A percentile compares a stretch with the other conserved stretches of the same genome.
Evolutionary conservation across 2,113 vertebrate species (phyloP).

Genomic region (Suncus etruscus): DNA sequence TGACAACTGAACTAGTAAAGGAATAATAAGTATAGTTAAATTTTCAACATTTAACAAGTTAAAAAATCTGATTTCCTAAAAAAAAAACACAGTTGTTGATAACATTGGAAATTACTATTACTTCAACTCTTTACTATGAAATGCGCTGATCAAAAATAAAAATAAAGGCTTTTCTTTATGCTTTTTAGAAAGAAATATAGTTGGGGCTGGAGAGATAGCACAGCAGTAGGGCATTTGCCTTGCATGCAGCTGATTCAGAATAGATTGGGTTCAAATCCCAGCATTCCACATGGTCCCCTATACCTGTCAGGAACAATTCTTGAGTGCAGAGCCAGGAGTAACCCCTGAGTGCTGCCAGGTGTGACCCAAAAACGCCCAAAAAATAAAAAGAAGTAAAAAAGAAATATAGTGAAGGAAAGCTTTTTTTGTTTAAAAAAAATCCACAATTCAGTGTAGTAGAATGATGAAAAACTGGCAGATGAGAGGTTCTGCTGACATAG

Average conservation of each 20-base stretch:
- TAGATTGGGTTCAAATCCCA: too few species aligned
- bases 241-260: too few species aligned
- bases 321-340: too few species aligned
- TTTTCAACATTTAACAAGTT: slow-evolving; percentile 27
- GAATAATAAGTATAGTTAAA: slow-evolving; percentile 3
- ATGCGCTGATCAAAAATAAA: slow-evolving; percentile 15
- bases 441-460: neutral
- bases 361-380: too few species aligned
- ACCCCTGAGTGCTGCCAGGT: too few species aligned
- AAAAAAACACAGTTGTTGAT: neutral
- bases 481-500: neutral
- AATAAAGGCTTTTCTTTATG: neutral
- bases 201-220: too few species aligned
- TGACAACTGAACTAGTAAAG: neutral
- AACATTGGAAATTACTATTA: neutral
- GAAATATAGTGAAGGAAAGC: neutral
- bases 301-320: too few species aligned
- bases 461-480: too few species aligned
- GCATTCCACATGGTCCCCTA: too few species aligned
- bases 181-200: neutral
- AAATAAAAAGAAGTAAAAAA: too few species aligned
- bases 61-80: slow-evolving; percentile 6
- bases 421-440: neutral
- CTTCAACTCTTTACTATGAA: slow-evolving; percentile 5
- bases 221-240: too few species aligned